phyloP scores from a whole-genome alignment of 1,140 invertebrate genomes.

The Cherax quadricarinatus region DNA sequence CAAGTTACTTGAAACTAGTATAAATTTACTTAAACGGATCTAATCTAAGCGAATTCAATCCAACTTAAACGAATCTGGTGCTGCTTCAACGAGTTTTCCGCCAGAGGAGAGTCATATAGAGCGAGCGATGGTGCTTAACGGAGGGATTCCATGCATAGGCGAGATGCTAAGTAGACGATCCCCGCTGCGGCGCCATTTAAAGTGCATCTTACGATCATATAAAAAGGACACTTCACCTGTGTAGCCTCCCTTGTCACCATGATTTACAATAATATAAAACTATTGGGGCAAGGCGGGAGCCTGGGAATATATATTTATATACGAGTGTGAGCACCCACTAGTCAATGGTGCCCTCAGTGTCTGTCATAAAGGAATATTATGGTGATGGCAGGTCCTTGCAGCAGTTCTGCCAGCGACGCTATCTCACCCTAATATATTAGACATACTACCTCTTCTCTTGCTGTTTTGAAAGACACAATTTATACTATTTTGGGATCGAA shows the following conservation, averaged over 20 bases:
- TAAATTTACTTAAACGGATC: neutral
- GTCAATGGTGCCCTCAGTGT: too few relatives aligned
- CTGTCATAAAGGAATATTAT: too few relatives aligned
- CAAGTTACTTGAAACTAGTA: too few relatives aligned
- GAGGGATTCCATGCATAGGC: constrained; percentile 38
- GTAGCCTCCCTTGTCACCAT: neutral
- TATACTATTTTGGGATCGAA: too few relatives aligned
- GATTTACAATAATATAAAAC: neutral
- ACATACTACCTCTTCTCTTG: too few relatives aligned
- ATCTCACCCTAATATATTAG: too few relatives aligned
- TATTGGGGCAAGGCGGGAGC: neutral
- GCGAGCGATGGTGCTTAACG: constrained; percentile 26
- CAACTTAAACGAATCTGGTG: neutral
- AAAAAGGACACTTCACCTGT: neutral
- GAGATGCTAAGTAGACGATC: neutral
- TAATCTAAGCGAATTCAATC: neutral
- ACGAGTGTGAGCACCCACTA: too few relatives aligned
- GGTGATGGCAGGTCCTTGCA: too few relatives aligned
- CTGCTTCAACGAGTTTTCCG: neutral
- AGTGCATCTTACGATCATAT: neutral
- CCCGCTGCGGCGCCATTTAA: constrained; percentile 10
- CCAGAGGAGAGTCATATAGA: neutral
- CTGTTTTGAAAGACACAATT: too few relatives aligned
- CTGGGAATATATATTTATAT: neutral
- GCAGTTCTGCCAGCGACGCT: too few relatives aligned